Base-by-base conservation (phyloP, 2,888 invertebrate genomes). In the Leptura quadrifasciata region DNA sequence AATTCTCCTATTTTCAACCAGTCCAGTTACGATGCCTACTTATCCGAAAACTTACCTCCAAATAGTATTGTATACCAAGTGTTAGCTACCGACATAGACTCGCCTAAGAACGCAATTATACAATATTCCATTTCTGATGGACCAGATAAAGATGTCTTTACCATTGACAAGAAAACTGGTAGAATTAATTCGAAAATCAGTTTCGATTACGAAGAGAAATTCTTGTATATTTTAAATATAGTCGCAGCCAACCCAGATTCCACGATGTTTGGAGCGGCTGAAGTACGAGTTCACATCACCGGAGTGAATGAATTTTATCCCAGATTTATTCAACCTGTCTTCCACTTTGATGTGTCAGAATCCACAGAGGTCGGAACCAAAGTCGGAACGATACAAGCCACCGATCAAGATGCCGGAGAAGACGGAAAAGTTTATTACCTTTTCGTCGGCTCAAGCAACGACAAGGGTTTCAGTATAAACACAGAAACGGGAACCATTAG, bases 391-490 rank as follows among this genome's bases (percentile, higher is more conserved):
- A 94, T 97, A 77, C 95, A 95, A 90, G 97, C 97, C 0, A 95
- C 95, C 0, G 97, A 97, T 88, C 95, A 96, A 89, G 97, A 97
- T 87, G 93, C 94, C 10, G 97, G 97, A 4, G 94, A 94, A 63
- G 97, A 97, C 87, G 97, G 97, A 0, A 93, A 94, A 84, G 95
- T 98, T 9, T 97, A 95, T 86, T 98, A 97, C 86, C 91, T 97
- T n/a, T 93, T 98, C 82, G 96, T 98, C 1, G 97, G 97, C 2
- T 95, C 96, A 0, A 97, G 97, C 86, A 97, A 97, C 86, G 96
- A 97, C 84, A 94, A 94, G 85, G 98, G 98, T 0, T 98, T 98
- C 86, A 93, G 93, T 35, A 95, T 98, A 55, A 95, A 96, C 85
- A 91, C 95, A 0, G 94, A 95, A 85, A 95, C 94, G 0, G 98